Conservation (phyloP, 2,888 invertebrate species). For the Synanthedon andrenaeformis region DNA sequence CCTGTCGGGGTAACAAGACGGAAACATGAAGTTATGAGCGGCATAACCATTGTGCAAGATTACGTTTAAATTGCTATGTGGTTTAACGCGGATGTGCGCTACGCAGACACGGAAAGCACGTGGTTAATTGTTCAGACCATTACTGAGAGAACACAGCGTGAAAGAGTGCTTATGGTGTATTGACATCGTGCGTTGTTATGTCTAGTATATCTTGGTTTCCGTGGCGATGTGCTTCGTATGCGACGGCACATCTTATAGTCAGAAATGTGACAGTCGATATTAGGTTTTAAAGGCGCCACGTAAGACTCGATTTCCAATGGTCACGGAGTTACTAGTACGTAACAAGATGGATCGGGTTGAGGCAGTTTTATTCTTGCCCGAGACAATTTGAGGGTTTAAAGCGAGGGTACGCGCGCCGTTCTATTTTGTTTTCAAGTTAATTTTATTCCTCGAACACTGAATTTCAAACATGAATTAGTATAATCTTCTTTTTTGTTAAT, state of each 20-base stretch:
- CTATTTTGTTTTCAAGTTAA: not conserved
- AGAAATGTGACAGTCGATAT: no score
- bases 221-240: conserved; percentile 6
- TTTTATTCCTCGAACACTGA: no score
- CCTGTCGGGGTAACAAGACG: not conserved
- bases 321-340: not conserved
- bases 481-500: no score
- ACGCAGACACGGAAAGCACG: conserved; percentile 3
- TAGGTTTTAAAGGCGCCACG: no score
- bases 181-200: conserved; percentile 2
- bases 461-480: no score
- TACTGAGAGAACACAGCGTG: conserved; percentile 3
- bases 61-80: not conserved
- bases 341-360: conserved; percentile 19
- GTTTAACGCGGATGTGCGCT: not conserved
- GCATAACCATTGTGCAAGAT: not conserved
- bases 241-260: not conserved
- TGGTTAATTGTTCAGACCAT: conserved; percentile 6
- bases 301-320: no score
- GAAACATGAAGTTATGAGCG: not conserved
- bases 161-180: conserved; percentile 7
- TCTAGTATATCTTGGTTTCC: conserved; percentile 7
- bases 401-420: conserved; percentile 11
- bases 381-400: conserved; percentile 39
- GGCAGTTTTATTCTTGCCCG: conserved; percentile 31